Evolutionary conservation across 2,888 invertebrate genomes (phyloP), one percentile per base, ranked within the genome.

Genomic region (Xylota segnis): DNA sequence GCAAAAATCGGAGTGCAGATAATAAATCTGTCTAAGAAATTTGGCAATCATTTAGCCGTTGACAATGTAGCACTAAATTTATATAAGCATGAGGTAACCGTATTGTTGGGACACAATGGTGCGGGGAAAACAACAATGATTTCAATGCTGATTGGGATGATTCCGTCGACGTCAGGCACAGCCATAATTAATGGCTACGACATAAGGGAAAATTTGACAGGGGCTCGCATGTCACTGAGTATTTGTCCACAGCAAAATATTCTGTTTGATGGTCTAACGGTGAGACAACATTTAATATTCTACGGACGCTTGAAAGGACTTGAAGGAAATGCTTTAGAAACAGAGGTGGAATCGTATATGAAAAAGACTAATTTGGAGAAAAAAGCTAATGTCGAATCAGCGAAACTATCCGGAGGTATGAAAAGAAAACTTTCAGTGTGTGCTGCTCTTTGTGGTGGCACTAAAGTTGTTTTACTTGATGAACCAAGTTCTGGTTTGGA

Each of bases 111-210:
- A 0, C 96, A 96, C 74, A 92, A 92, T 83, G 98, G 98, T 2
- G 98, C 98, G 61, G 98, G 98, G 9, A 98, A 98, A 93, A 97
- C 98, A 0, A 98, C 98, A 0, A 97, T 98, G 0, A 97, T 98
- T 94, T 97, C 97, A 0, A 98, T 98, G 96, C 92, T 98, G 50
- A 98, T 97, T 43, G 98, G 96, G 50, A 95, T 96, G 92, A 93
- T 95, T 76, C 94, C 94, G 23, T 94, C 95, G 4, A 94, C 94
- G 0, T 93, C 93, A 18, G 97, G 97, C 0, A 95, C 95, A 10
- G 96, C 96, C 0, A 92, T 93, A 45, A 93, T 97, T 16, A 95
- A 95, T 79, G 96, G 96, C n/a, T 94, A 94, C 89, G 95, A 96
- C 90, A 95, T 97, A 86, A 90, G 94, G 12, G 93, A 92, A 0